Evolutionary conservation across 2,888 invertebrate species (phyloP).

Genomic region (Serrognathus titanus): DNA sequence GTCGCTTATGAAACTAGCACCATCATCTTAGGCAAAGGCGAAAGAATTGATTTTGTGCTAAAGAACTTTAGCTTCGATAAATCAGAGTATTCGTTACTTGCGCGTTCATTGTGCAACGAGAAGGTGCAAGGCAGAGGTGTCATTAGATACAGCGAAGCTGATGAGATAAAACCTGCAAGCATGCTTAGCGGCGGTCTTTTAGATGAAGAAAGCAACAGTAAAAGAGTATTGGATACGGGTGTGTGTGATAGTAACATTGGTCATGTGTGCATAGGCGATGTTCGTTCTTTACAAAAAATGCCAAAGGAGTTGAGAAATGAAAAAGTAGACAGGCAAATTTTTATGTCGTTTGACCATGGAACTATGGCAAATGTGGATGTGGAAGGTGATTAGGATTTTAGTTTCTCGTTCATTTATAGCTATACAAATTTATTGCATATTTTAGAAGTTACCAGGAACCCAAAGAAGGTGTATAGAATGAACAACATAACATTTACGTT

Average conservation of each 20-base stretch:
- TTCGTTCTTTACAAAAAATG: slow-evolving; percentile 54
- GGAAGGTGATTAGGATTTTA: too few relatives aligned
- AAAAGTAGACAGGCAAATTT: slow-evolving; percentile 57
- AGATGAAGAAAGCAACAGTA: slow-evolving; percentile 16
- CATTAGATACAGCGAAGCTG: slow-evolving; percentile 47
- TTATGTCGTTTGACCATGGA: slow-evolving; percentile 66
- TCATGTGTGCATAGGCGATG: slow-evolving; percentile 59
- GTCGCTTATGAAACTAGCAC: slow-evolving; percentile 56
- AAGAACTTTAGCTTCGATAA: slow-evolving; percentile 55
- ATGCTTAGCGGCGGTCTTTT: slow-evolving; percentile 18
- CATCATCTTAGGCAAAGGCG: slow-evolving; percentile 64
- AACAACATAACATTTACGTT: slow-evolving; percentile 74
- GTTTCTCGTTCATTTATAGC: not conserved
- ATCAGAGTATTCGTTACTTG: slow-evolving; percentile 61
- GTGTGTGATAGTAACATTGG: slow-evolving; percentile 44
- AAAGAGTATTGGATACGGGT: slow-evolving; percentile 38
- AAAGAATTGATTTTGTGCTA: slow-evolving; percentile 72
- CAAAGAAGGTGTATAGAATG: slow-evolving; percentile 41
- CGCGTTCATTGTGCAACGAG: slow-evolving; percentile 54
- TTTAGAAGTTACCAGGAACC: too few relatives aligned
- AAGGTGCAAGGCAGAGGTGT: slow-evolving; percentile 55
- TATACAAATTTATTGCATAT: not conserved
- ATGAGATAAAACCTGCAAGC: not conserved
- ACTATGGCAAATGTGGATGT: not conserved
- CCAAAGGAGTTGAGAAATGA: slow-evolving; percentile 50